A percentile compares a stretch with the other conserved stretches of the same genome.
phyloP scores from a whole-genome alignment of 2,888 invertebrate genomes.

The Nowickia ferox region DNA sequence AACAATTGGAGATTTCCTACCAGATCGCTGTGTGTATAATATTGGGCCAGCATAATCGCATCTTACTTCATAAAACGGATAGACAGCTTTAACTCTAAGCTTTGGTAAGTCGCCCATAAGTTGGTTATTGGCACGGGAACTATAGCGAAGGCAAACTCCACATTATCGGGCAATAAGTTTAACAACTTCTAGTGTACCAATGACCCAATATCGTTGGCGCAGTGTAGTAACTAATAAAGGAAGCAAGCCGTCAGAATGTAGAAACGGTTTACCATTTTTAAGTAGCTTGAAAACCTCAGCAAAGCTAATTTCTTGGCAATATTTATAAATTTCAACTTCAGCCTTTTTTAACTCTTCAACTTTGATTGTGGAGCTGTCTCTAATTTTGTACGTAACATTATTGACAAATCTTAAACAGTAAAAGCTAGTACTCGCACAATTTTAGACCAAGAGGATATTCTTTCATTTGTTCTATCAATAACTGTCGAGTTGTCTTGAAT shows the following conservation, averaged over 20 bases:
- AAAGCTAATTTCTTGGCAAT: background rate
- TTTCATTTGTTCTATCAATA: constrained; percentile 7
- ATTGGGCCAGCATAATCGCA: constrained; percentile 55
- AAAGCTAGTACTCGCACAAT: constrained; percentile 31
- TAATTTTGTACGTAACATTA: background rate
- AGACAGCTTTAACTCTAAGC: constrained; percentile 34
- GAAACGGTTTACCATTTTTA: constrained; percentile 1
- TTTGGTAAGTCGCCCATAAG: constrained; percentile 33
- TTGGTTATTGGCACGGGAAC: background rate
- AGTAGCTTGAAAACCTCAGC: background rate
- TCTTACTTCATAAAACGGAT: constrained; percentile 46
- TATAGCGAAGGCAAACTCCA: no score
- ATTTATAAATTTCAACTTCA: constrained; percentile 19
- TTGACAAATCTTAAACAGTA: no score
- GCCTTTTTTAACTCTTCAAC: constrained; percentile 5
- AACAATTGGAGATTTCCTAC: constrained; percentile 34
- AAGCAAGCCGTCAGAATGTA: constrained; percentile 9
- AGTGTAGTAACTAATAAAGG: constrained; percentile 2
- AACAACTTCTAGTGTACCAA: no score
- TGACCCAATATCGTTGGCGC: no score
- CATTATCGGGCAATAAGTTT: no score
- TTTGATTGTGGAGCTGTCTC: background rate
- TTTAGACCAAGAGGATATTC: constrained; percentile 13
- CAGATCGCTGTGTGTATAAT: constrained; percentile 29
- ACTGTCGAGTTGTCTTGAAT: background rate